Evolutionary conservation across 30 jellyfish, hydroid and myxozoan genomes (phyloP).

Genomic region (Chrysaora quinquecirrha): DNA sequence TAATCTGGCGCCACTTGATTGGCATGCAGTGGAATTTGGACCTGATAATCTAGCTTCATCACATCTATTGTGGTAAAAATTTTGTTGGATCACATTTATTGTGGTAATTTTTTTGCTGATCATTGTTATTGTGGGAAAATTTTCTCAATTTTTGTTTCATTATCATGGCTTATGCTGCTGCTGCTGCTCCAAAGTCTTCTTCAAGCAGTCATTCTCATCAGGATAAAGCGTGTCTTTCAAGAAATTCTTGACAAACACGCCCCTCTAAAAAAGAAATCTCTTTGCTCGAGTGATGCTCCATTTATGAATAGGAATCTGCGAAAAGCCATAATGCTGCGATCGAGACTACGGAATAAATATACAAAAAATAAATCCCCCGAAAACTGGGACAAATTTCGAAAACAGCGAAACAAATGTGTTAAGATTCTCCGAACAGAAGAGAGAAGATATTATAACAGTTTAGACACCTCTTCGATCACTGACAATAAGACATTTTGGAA

Average conservation of each 20-base stretch:
- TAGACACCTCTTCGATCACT: constrained; percentile 1
- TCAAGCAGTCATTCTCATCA: no score
- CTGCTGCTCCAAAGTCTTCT: no score
- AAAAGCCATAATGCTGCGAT: constrained; percentile 18
- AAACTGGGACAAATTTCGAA: background rate
- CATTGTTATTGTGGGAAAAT: no score
- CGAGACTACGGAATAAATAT: constrained; percentile 8
- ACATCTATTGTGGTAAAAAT: no score
- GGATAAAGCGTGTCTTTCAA: background rate
- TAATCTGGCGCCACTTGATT: no score
- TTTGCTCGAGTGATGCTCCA: background rate
- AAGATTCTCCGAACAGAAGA: background rate
- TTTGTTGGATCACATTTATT: no score
- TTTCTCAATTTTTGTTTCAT: no score
- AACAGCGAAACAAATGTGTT: constrained; percentile 13
- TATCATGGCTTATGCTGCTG: no score
- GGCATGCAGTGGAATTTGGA: no score
- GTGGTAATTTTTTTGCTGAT: no score
- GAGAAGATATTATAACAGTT: background rate
- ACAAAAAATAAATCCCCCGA: constrained; percentile 7
- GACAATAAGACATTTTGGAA: constrained; percentile 1
- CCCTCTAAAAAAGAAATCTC: constrained; percentile 12
- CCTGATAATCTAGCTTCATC: no score
- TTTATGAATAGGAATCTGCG: constrained; percentile 8
- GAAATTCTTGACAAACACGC: background rate